Evolutionary conservation across 2,113 vertebrate species (phyloP), one percentile per base, ranked within the genome.

Genomic region (Burhinus oedicnemus): DNA sequence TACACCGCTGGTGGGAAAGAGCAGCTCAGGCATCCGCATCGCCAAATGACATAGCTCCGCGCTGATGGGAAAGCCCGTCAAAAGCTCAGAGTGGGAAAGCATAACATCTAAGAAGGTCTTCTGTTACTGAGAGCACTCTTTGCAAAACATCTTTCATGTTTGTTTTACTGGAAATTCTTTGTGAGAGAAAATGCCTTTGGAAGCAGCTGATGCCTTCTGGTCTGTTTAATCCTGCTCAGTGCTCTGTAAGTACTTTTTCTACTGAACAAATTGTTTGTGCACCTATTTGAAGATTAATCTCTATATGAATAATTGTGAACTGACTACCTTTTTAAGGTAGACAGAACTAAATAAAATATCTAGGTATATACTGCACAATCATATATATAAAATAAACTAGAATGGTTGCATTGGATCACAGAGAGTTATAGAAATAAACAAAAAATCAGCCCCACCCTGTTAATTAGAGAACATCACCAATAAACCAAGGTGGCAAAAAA

Each of bases 1-100:
- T 10, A 6, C 23, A 26, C 6, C 1, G 0, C 5, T 76, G 52
- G 12, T 76, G 47, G 42, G 38, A 91, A 71, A 51, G 19, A 49
- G n/a, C 30, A 69, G 40, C 27, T 69, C n/a, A 38, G 49, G n/a
- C 36, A 42, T 5, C 32, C 34, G 21, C 40, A 72, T 21, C 2
- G 0, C 34, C 54, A 68, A 40, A 60, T 3, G 1, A 19, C 52
- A 76, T 20, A 36, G 26, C 21, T 84, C 32, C 8, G 1, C 1
- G 2, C 9, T 70, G 40, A 9, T 30, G 25, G 16, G 8, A 83
- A 1, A 75, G 38, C 32, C 9, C 22, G 2, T 36, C 25, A 57
- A 75, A 88, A 91, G 61, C 21, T 51, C 29, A 21, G 10, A 58
- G 76, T 6, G 8, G 25, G 34, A 38, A 65, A 61, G 21, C 7